Evolutionary conservation across 92 coral and sea anemone species (phyloP), one percentile per base, ranked within the genome.

Genomic region (Ricordea florida): DNA sequence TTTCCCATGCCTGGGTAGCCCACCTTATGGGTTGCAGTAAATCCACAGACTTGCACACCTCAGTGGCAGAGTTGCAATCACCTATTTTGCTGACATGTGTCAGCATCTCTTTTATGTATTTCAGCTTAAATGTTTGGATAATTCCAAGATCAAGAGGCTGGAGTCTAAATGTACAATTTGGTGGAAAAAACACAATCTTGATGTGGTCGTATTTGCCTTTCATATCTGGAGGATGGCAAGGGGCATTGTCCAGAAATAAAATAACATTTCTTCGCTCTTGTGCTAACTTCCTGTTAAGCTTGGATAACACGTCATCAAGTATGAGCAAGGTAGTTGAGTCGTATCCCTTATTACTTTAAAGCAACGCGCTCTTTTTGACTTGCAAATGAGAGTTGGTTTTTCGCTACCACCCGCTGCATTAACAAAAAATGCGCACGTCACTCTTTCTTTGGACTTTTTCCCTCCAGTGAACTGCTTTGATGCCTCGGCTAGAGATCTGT

Each of bases 391-490:
- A 62, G 56, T 33, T 29, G 44, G 78, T 63, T 51, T 51, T 61
- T 81, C 84, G 63, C 35, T 73, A 3, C 41, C 62, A 33, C 37
- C 80, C 36, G 57, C 51, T 35, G 87, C 80, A 72, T 62, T 81
- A 22, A 81, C 74, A 31, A 81, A 81, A 43, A 72, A 62, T 28
- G 87, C 76, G 47, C 70, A 73, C 33, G 87, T 81, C 33, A 64
- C 50, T 62, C 87, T 57, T 53, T 72, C 87, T 55, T 81, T 64
- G 23, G 69, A 81, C 55, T 40, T 81, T 69, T 73, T 81, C 56
- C 75, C 81, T 11, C 81, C 87, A 32, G 61, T 33, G 55, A 81
- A 81, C 33, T 59, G 74, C 18, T 63, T 69, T 71, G 76, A 74
- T 52, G 43, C 52, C 42, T 81, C 87, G 41, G 66, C 72, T 29